A percentile compares a stretch with the other conserved stretches of the same genome.
These are phyloP conservation scores for Apantesis nais DNA, from an alignment of 2,888 invertebrate genomes.

Conservation along the genomic window DNA sequence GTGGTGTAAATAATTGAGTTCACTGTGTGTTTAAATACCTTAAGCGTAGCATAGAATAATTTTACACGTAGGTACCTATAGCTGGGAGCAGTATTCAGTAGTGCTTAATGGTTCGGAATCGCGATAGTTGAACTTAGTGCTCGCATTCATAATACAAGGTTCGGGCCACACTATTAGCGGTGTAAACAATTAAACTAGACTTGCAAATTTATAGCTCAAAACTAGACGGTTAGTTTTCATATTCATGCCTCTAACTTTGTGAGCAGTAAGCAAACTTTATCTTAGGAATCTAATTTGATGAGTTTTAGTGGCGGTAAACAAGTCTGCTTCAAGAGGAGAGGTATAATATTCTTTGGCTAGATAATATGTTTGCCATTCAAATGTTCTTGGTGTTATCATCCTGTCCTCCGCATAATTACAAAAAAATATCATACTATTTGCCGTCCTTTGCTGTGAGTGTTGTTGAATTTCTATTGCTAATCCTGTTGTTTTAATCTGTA, in stretches of 20 bases:
- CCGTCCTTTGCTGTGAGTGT: background rate
- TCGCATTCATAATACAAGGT: conserved; percentile 53
- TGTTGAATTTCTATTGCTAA: too few relatives aligned
- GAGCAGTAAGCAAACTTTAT: background rate
- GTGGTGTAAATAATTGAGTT: conserved; percentile 39
- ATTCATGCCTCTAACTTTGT: background rate
- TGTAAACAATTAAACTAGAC: background rate
- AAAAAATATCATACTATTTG: background rate
- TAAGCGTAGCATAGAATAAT: conserved; percentile 16
- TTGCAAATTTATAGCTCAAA: too few relatives aligned
- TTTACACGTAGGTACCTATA: conserved; percentile 28
- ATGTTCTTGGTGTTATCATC: background rate
- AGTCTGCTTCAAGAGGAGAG: background rate
- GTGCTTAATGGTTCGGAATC: conserved; percentile 68
- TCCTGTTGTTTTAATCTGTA: too few relatives aligned
- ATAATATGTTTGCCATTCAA: background rate
- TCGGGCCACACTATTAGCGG: conserved; percentile 28
- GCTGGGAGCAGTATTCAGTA: conserved; percentile 51
- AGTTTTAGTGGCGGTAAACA: background rate
- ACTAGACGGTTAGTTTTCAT: background rate
- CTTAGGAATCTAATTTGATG: background rate
- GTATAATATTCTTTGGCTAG: background rate
- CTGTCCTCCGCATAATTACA: background rate
- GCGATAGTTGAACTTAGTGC: conserved; percentile 68
- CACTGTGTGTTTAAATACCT: conserved; percentile 26